Conservation (phyloP, 2,888 invertebrate genomes). For the Epicampocera succincta region DNA sequence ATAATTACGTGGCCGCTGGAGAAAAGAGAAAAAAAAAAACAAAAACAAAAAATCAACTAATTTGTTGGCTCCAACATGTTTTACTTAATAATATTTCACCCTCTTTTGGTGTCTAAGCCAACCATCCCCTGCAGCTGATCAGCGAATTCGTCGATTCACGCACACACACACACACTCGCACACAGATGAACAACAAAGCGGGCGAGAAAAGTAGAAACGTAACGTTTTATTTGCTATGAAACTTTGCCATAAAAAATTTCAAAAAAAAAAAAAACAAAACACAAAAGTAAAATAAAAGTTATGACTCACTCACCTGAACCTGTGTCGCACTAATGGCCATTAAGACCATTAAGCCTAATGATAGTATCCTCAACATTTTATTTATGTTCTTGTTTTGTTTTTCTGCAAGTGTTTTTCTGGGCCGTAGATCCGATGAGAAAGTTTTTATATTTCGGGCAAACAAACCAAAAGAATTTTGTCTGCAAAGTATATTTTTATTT, state of each 20-base stretch:
- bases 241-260: not conserved
- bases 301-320: conserved; percentile 71
- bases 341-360: conserved; percentile 64
- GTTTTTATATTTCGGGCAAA: conserved; percentile 23
- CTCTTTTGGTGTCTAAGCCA: not conserved
- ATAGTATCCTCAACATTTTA: conserved; percentile 67
- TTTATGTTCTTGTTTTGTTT: not conserved
- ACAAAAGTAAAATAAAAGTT: conserved; percentile 13
- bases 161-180: not conserved
- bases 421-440: conserved; percentile 37
- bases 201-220: conserved; percentile 4
- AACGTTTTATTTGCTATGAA: not conserved
- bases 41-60: conserved; percentile 9
- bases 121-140: not conserved
- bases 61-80: conserved; percentile 33
- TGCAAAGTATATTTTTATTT: conserved; percentile 39
- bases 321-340: conserved; percentile 67
- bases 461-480: conserved; percentile 26
- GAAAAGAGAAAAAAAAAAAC: conserved; percentile 4
- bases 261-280: conserved; percentile 11
- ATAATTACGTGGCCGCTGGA: no score
- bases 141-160: not conserved
- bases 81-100: conserved; percentile 14
- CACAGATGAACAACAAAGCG: not conserved
- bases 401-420: conserved; percentile 4